These are phyloP conservation scores for Corbicula japonica DNA, from an alignment of 2,888 invertebrate species.

Conservation along the genomic window DNA sequence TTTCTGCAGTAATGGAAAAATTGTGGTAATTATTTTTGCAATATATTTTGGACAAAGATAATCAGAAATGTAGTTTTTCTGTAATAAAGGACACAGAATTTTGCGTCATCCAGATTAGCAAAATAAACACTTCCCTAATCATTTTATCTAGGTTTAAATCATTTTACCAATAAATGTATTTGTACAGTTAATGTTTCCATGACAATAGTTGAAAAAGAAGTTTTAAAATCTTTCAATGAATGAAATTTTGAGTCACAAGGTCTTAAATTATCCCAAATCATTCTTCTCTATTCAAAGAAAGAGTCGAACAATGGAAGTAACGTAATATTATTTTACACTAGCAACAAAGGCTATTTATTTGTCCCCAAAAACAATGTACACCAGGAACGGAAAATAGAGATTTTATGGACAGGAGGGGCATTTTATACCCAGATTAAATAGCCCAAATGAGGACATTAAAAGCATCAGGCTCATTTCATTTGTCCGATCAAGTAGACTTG, in stretches of 20 bases:
- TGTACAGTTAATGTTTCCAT: conserved; percentile 24
- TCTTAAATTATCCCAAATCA: conserved; percentile 15
- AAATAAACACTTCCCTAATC: too few relatives aligned
- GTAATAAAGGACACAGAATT: too few relatives aligned
- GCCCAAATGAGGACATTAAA: conserved; percentile 10
- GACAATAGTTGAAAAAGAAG: conserved; percentile 30
- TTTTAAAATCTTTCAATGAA: conserved; percentile 30
- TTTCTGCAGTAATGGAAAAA: too few relatives aligned
- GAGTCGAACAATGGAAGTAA: conserved; percentile 25
- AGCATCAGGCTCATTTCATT: too few relatives aligned
- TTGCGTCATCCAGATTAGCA: too few relatives aligned
- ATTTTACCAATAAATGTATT: too few relatives aligned
- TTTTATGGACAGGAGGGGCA: conserved; percentile 33
- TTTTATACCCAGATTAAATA: neutral
- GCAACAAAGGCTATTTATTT: conserved; percentile 36
- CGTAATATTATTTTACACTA: conserved; percentile 35
- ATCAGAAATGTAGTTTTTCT: too few relatives aligned
- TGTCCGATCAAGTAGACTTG: too few relatives aligned
- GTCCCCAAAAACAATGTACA: conserved; percentile 20
- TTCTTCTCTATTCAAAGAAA: conserved; percentile 13
- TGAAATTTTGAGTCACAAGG: conserved; percentile 27
- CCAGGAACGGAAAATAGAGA: conserved; percentile 17
- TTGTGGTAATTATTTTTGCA: too few relatives aligned
- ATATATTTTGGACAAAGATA: too few relatives aligned
- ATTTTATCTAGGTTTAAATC: too few relatives aligned